Evolutionary conservation across 2,888 invertebrate genomes (phyloP), one percentile per base, ranked within the genome.

Genomic region (Drosophila kanekoi): DNA sequence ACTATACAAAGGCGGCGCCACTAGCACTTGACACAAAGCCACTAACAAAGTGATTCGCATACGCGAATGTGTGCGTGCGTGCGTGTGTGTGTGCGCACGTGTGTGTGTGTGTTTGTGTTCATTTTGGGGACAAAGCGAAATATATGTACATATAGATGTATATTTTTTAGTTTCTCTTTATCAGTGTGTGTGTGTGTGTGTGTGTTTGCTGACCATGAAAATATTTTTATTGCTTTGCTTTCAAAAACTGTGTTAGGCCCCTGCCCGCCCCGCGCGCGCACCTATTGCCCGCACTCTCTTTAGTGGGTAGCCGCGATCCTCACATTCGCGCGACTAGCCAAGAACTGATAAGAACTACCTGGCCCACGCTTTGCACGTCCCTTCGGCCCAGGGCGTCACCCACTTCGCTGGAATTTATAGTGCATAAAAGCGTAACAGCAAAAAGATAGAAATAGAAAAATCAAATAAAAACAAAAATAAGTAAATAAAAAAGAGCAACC

Each of bases 211-310:
- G 72, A 57, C 72, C 72, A 72, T 72, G 72, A 72, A 72, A 72
- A 56, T 71, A 64, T 65, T 71, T 65, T 41, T 57, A 83, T 77
- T 83, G 80, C 77, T 66, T 77, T 69, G 74, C 74, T 56, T 69
- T 63, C 60, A 49, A 76, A 69, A 40, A 35, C 16, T 45, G 35
- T 44, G 20, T 28, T 49, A n/a, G 16, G 23, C 23, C 1, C 16
- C 40, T 14, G 10, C 14, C 14, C 14, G n/a, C n/a, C n/a, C n/a
- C n/a, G n/a, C 23, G 8, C 28, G 28, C 28, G 28, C 40, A 40
- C 38, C 35, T 16, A 14, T 16, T 40, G 40, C 16, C 40, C 10
- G 28, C 40, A 16, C 10, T 40, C 40, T 40, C 10, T 40, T 16
- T 40, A 10, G 40, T 1, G 40, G 16, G 16, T 16, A 40, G 33